These are phyloP conservation scores for Tragelaphus scriptus DNA, from an alignment of 2,113 vertebrate species.

Conservation along the genomic window DNA sequence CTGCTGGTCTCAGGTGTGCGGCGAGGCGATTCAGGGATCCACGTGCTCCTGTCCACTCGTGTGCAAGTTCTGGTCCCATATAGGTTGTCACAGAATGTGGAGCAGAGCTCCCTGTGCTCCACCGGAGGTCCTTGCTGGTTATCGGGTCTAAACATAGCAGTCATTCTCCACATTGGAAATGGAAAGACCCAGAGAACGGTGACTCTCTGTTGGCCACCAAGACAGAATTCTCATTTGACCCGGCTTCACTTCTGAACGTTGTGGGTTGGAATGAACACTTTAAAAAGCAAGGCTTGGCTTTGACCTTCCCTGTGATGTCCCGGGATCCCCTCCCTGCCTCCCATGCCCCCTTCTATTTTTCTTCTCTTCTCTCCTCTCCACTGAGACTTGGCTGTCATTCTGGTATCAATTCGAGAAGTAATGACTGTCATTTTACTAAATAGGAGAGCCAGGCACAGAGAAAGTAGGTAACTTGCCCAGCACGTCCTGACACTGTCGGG, in stretches of 20 bases:
- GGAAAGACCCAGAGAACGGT: not conserved
- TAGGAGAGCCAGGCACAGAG: not conserved
- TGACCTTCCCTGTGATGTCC: not conserved
- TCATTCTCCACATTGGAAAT: not conserved
- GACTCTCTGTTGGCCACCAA: not conserved
- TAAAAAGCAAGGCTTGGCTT: not conserved
- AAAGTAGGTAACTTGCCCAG: not conserved
- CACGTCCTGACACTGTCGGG: not conserved
- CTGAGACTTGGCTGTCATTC: not conserved
- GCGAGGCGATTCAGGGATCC: not conserved
- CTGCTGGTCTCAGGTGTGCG: not conserved
- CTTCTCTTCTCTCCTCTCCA: not conserved
- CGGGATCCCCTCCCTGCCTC: not conserved
- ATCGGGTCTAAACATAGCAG: not conserved
- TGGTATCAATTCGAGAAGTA: not conserved
- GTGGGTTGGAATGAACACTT: not conserved
- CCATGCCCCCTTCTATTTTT: not conserved
- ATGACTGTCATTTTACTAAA: not conserved
- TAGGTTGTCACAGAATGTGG: not conserved
- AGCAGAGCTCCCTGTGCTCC: not conserved
- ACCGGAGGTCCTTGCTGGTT: not conserved
- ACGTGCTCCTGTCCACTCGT: rapidly evolving
- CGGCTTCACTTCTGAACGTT: not conserved
- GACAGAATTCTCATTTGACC: not conserved
- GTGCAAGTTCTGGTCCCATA: too few species aligned